phyloP scores from a whole-genome alignment of 2,797 vertebrate genomes.

The Presbytis comata region DNA sequence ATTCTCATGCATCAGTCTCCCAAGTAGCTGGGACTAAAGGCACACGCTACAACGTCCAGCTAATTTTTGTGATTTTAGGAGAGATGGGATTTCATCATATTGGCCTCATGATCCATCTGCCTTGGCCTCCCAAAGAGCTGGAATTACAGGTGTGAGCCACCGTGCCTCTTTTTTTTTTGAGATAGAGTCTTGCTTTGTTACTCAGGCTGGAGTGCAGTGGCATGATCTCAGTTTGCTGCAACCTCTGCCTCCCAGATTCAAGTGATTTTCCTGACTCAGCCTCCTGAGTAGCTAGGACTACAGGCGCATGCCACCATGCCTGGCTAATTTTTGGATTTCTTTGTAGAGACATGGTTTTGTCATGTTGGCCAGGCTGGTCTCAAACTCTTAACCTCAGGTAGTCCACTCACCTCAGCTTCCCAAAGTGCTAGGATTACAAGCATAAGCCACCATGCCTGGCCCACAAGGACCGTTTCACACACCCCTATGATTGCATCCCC shows the following conservation, averaged over 20 bases:
- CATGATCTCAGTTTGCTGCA: neutral
- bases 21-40: no score
- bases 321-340: neutral
- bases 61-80: no score
- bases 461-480: neutral
- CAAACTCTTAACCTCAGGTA: neutral
- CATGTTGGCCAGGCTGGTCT: neutral
- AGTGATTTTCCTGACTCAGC: neutral
- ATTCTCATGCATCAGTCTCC: no score
- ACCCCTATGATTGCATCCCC: neutral
- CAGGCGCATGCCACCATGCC: accelerated
- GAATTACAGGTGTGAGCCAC: no score
- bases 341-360: neutral
- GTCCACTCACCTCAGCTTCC: neutral
- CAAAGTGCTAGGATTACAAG: neutral
- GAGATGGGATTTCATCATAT: no score
- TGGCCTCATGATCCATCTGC: no score
- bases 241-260: neutral
- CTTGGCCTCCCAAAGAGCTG: no score
- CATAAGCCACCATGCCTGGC: neutral
- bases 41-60: accelerated
- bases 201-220: neutral
- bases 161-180: no score
- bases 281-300: neutral
- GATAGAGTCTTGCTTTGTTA: neutral